Percentiles rank a stretch among this genome's conserved stretches.
These are phyloP conservation scores for Morus bassanus DNA, from an alignment of 2,797 vertebrate genomes.

Conservation along the genomic window DNA sequence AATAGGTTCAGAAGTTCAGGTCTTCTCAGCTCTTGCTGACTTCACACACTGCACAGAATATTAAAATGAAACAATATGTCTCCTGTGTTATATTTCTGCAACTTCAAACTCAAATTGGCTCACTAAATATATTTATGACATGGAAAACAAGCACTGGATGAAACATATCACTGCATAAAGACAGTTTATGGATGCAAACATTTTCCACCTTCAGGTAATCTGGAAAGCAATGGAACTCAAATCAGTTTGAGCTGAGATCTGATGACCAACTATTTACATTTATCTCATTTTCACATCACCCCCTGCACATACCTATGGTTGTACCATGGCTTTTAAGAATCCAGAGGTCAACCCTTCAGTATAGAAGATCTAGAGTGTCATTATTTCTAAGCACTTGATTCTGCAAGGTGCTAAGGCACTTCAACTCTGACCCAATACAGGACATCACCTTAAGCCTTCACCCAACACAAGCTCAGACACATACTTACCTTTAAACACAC, in stretches of 20 bases:
- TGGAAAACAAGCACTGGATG: background rate
- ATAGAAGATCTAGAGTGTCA: background rate
- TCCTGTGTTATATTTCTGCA: background rate
- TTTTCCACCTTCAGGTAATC: background rate
- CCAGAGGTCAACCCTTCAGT: background rate
- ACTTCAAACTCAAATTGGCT: background rate
- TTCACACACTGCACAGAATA: constrained; percentile 7
- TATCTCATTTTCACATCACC: background rate
- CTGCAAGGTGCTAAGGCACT: background rate
- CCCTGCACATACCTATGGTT: background rate
- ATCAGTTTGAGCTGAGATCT: background rate
- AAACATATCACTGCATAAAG: background rate
- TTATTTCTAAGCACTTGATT: background rate
- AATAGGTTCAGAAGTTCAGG: constrained; percentile 45
- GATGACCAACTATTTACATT: background rate
- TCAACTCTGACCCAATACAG: background rate
- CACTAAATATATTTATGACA: background rate
- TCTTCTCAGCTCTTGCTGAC: background rate
- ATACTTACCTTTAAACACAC: background rate
- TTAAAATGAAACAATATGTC: background rate
- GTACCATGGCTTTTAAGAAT: background rate
- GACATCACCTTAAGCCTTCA: background rate
- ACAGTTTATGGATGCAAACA: background rate
- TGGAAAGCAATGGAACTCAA: background rate
- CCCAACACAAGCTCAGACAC: background rate